phyloP scores from a whole-genome alignment of 2,888 invertebrate species.

The Ectobius pallidus region DNA sequence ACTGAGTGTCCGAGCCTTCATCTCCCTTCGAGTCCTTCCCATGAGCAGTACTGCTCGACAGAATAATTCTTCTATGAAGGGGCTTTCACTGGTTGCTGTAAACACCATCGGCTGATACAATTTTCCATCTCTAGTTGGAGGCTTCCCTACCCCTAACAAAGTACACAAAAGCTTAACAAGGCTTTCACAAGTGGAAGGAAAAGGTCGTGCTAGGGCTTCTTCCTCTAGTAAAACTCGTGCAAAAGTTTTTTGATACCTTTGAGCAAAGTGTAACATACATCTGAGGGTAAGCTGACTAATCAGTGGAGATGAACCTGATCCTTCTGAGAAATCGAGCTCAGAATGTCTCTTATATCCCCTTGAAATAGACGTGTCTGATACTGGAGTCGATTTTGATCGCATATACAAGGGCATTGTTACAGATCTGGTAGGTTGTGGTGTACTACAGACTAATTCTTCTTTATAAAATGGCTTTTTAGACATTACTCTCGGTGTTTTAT shows the following conservation, averaged over 20 bases:
- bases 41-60: conserved; percentile 34
- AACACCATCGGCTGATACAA: conserved; percentile 40
- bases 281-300: conserved; percentile 34
- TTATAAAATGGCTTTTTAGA: background rate
- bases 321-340: background rate
- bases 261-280: conserved; percentile 37
- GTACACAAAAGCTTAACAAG: conserved; percentile 26
- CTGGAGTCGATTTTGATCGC: background rate
- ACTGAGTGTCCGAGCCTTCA: conserved; percentile 35
- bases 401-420: background rate
- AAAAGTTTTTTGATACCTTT: conserved; percentile 31
- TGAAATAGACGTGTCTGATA: background rate
- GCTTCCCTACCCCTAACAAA: conserved; percentile 30
- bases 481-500: background rate
- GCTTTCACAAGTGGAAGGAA: conserved; percentile 33
- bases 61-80: conserved; percentile 41
- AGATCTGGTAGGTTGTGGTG: background rate
- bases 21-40: conserved; percentile 39
- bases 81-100: conserved; percentile 5
- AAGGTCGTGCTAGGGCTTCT: conserved; percentile 21
- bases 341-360: background rate
- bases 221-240: conserved; percentile 35
- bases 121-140: background rate
- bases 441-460: background rate
- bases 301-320: background rate